phyloP scores from a whole-genome alignment of 1,140 invertebrate genomes.

The Saccostrea echinata region DNA sequence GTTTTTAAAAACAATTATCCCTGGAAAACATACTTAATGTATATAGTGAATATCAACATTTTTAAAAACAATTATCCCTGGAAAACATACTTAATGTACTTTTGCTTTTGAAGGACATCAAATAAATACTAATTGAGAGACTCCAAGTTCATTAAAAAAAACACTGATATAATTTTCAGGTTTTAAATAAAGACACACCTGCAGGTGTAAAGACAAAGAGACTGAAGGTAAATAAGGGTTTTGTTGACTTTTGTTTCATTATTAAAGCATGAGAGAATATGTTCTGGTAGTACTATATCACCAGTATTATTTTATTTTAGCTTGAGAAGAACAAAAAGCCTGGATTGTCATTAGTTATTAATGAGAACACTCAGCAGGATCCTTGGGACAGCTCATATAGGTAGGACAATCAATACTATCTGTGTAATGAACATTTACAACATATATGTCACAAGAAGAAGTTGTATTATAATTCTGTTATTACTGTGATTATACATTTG shows the following conservation, averaged over 20 bases:
- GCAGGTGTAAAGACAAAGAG: not conserved
- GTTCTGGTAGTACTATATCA: not conserved
- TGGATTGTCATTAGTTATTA: slow-evolving; percentile 50
- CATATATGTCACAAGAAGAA: too few species aligned
- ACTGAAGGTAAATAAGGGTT: not conserved
- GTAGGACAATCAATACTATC: not conserved
- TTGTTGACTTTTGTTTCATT: not conserved
- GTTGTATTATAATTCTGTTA: too few species aligned
- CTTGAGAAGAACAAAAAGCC: slow-evolving; percentile 52
- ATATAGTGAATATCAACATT: too few species aligned
- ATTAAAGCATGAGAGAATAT: not conserved
- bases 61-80: too few species aligned
- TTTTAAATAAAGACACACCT: slow-evolving; percentile 25
- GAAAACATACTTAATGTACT: too few species aligned
- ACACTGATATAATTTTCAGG: not conserved
- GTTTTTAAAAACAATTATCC: too few species aligned
- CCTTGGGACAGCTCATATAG: slow-evolving; percentile 61
- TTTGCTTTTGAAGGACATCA: too few species aligned
- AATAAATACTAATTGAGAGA: not conserved
- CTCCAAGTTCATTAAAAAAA: not conserved
- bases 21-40: too few species aligned
- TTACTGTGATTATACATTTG: too few species aligned
- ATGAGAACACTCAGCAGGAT: slow-evolving; percentile 59
- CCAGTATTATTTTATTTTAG: not conserved
- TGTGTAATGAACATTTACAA: too few species aligned